Conservation (phyloP, 2,113 vertebrate genomes). For the Mionectes macconnelli region DNA sequence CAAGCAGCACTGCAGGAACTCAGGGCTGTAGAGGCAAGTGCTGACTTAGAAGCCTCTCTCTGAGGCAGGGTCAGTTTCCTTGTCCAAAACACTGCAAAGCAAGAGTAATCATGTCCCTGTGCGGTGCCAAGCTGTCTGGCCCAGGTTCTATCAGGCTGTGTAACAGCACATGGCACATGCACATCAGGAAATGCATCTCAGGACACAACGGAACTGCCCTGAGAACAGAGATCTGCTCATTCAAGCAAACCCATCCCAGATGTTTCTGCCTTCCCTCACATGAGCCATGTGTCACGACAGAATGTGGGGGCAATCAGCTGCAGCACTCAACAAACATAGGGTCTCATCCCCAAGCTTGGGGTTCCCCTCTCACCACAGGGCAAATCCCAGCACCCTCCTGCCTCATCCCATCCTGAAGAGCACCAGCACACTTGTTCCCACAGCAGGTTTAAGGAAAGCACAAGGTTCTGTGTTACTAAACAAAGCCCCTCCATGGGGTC, state of each 20-base stretch:
- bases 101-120: background rate
- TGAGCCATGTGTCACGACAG: background rate
- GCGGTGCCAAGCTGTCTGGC: background rate
- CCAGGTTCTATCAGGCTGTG: background rate
- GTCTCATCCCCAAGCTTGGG: background rate
- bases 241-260: background rate
- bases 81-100: background rate
- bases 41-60: background rate
- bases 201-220: accelerated
- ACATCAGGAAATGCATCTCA: background rate
- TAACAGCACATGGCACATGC: background rate
- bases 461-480: accelerated
- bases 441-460: background rate
- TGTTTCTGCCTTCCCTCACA: background rate
- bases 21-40: background rate
- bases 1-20: background rate
- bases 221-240: background rate
- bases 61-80: background rate
- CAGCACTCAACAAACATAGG: background rate
- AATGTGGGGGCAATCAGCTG: background rate
- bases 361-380: background rate
- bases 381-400: background rate
- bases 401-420: background rate
- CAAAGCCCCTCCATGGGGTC: background rate
- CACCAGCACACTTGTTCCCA: background rate